A percentile compares a stretch with the other conserved stretches of the same genome.
These are phyloP conservation scores for Epinotia demarniana DNA, from an alignment of 2,888 invertebrate species.

Conservation along the genomic window DNA sequence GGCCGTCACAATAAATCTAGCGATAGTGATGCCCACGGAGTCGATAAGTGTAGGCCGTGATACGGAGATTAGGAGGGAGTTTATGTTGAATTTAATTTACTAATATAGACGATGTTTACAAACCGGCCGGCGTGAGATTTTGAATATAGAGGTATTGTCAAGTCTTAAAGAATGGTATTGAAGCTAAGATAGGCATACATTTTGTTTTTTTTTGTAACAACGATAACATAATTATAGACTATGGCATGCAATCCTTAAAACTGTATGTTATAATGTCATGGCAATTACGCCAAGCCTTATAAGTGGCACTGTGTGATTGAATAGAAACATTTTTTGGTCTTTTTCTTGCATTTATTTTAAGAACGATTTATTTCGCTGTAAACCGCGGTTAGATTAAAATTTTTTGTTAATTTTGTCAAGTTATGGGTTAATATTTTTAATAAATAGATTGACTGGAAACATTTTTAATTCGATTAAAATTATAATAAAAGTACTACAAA, in stretches of 20 bases:
- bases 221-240: not conserved
- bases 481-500: not conserved
- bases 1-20: slow-evolving; percentile 81
- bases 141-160: not conserved
- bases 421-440: too few species aligned
- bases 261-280: too few species aligned
- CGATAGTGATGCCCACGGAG: slow-evolving; percentile 82
- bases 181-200: not conserved
- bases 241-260: too few species aligned
- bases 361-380: too few species aligned
- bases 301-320: too few species aligned
- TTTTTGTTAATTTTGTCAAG: too few species aligned
- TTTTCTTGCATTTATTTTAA: too few species aligned
- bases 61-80: slow-evolving; percentile 22
- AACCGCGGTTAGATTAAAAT: too few species aligned
- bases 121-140: not conserved
- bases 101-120: slow-evolving; percentile 18
- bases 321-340: too few species aligned
- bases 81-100: slow-evolving; percentile 28
- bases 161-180: not conserved
- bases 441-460: too few species aligned
- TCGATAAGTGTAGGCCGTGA: slow-evolving; percentile 55
- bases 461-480: too few species aligned
- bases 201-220: not conserved
- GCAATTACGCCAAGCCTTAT: too few species aligned